Evolutionary conservation across 2,113 vertebrate genomes (phyloP).

Genomic region (Gobiocypris rarus): DNA sequence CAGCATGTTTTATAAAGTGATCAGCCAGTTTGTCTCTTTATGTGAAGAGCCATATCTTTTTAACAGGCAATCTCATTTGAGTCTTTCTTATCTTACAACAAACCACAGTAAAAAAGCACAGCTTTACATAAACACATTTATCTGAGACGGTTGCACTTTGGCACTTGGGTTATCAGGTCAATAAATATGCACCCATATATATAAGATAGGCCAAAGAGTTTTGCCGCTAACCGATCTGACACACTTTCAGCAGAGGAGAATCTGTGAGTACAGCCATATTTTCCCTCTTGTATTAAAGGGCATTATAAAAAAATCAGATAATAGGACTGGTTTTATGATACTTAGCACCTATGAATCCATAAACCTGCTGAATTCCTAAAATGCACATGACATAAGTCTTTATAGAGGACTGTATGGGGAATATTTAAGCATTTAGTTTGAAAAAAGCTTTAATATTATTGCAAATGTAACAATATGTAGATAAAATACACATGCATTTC

Average conservation of each 20-base stretch:
- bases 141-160: conserved; percentile 77
- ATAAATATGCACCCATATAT: conserved; percentile 72
- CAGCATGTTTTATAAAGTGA: neutral
- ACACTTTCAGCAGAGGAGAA: conserved; percentile 60
- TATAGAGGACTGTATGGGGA: neutral
- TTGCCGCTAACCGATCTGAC: conserved; percentile 55
- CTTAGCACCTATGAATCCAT: neutral
- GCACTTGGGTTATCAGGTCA: conserved; percentile 69
- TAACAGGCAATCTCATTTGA: neutral
- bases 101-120: conserved; percentile 38
- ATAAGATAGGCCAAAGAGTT: conserved; percentile 49
- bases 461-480: neutral
- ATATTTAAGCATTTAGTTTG: neutral
- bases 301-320: neutral
- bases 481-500: neutral
- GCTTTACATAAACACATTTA: conserved; percentile 67
- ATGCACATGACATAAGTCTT: neutral
- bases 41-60: neutral
- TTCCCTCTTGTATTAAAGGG: neutral
- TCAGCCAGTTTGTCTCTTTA: neutral
- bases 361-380: neutral
- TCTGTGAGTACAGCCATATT: conserved; percentile 72
- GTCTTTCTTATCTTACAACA: conserved; percentile 46
- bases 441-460: neutral
- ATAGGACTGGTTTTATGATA: neutral